phyloP scores from a whole-genome alignment of 2,888 invertebrate species.

The Germaria angustata region DNA sequence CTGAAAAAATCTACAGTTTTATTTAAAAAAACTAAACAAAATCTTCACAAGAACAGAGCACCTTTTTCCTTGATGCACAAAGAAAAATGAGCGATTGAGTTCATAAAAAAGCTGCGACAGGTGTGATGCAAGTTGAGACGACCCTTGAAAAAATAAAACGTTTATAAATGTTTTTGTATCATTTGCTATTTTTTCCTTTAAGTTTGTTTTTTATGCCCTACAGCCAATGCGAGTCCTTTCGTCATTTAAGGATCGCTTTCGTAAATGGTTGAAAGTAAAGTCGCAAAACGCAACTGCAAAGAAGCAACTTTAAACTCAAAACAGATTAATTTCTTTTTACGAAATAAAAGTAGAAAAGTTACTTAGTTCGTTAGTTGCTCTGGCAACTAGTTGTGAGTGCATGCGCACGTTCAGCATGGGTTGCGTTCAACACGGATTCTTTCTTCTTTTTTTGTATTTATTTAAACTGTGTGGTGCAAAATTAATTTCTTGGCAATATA shows the following conservation, averaged over 20 bases:
- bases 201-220: constrained; percentile 24
- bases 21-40: constrained; percentile 45
- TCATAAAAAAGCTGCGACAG: constrained; percentile 53
- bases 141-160: constrained; percentile 41
- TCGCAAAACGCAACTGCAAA: constrained; percentile 2
- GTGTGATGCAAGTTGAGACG: constrained; percentile 58
- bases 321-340: neutral
- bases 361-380: neutral
- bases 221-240: constrained; percentile 55
- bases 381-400: neutral
- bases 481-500: constrained; percentile 66
- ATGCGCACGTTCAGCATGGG: neutral
- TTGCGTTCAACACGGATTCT: neutral
- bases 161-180: constrained; percentile 57
- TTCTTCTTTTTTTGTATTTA: neutral
- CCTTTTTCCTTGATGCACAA: constrained; percentile 46
- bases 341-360: constrained; percentile 1
- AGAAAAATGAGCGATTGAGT: constrained; percentile 8
- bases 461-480: constrained; percentile 60
- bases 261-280: constrained; percentile 26
- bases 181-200: constrained; percentile 20
- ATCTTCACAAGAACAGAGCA: constrained; percentile 59
- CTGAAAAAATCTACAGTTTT: neutral
- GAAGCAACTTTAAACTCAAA: neutral
- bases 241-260: constrained; percentile 44